Evolutionary conservation across 2,113 vertebrate genomes (phyloP).

Genomic region (Plecotus auritus): DNA sequence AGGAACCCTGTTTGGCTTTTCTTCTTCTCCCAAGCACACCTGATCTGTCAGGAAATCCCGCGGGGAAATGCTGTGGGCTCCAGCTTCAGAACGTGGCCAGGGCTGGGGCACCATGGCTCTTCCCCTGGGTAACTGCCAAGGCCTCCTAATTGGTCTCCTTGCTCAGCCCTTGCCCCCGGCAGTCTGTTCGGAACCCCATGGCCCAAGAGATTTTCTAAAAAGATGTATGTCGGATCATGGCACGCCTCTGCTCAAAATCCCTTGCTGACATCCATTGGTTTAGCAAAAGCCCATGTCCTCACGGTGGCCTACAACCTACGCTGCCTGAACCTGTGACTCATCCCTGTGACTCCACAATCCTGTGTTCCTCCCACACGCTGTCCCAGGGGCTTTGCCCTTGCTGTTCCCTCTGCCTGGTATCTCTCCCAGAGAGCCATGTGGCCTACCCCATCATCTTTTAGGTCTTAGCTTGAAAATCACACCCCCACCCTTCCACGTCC

Average conservation of each 20-base stretch:
- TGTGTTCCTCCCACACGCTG: not conserved
- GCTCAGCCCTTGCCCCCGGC: not conserved
- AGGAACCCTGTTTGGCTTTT: too few species aligned
- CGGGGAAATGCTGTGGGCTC: not conserved
- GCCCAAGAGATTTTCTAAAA: not conserved
- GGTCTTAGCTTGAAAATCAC: not conserved
- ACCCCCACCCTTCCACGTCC: not conserved
- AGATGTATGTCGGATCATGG: not conserved
- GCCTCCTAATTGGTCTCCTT: not conserved
- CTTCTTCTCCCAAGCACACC: too few species aligned
- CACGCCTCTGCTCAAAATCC: not conserved
- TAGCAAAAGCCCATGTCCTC: not conserved
- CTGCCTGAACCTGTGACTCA: not conserved
- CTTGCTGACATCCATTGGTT: not conserved
- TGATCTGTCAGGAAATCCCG: not conserved
- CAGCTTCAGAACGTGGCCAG: fast-evolving
- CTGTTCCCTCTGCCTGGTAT: not conserved
- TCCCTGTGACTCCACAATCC: fast-evolving
- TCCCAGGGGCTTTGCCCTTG: not conserved
- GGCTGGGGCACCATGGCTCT: fast-evolving
- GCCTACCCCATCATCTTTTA: not conserved
- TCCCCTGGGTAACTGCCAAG: not conserved
- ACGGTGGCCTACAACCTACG: too few species aligned
- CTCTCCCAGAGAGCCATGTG: not conserved
- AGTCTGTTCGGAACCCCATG: not conserved